Conservation (phyloP, 2,113 vertebrate species). For the Sinocyclocheilus grahami region DNA sequence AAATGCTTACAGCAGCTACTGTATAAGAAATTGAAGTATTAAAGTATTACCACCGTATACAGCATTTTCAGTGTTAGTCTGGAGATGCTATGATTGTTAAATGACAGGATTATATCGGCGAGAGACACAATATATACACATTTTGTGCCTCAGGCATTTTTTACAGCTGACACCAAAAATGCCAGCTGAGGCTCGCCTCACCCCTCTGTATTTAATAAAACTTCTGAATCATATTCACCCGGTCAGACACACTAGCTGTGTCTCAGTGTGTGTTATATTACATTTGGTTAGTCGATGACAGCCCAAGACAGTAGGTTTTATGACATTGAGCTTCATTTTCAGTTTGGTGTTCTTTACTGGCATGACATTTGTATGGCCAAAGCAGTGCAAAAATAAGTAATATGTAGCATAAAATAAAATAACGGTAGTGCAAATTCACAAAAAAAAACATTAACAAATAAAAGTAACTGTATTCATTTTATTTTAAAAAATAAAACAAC, state of each 20-base stretch:
- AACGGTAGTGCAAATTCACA: background rate
- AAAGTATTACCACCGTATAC: background rate
- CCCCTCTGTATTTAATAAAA: background rate
- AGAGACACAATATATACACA: background rate
- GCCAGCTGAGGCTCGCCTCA: background rate
- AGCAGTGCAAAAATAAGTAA: background rate
- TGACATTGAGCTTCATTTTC: background rate
- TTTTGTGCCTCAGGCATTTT: background rate
- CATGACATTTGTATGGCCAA: background rate
- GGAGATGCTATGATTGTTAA: background rate
- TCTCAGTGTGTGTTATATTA: background rate
- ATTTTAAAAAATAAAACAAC: background rate
- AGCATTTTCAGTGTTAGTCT: background rate
- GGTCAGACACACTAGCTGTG: background rate
- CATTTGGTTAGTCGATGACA: background rate
- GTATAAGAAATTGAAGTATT: background rate
- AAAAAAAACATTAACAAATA: background rate
- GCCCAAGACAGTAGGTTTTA: background rate
- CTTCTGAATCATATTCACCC: background rate
- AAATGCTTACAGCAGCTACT: constrained; percentile 17
- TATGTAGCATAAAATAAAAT: background rate
- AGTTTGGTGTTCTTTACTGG: background rate
- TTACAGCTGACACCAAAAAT: background rate
- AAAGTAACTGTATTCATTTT: too few species aligned
- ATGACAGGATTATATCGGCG: background rate